Conservation (phyloP, 1,140 invertebrate genomes). For the Cyphomyrmex costatus region DNA sequence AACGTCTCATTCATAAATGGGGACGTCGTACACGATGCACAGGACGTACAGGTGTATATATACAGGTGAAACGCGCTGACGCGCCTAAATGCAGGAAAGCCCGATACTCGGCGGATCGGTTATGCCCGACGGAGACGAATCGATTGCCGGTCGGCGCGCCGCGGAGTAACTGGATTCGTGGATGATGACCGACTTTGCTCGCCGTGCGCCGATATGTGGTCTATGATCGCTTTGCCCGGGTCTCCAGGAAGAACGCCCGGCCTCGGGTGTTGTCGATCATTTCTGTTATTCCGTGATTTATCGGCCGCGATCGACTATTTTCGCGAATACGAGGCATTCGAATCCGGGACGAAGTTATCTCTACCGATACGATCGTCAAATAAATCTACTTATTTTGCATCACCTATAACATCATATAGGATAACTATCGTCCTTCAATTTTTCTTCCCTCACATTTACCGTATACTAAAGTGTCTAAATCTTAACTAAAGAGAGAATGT, state of each 20-base stretch:
- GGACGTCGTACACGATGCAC: neutral
- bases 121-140: conserved; percentile 83
- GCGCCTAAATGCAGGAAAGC: conserved; percentile 72
- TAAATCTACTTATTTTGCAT: neutral
- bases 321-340: conserved; percentile 1
- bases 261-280: conserved; percentile 57
- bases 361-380: conserved; percentile 4
- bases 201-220: conserved; percentile 58
- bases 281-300: conserved; percentile 69
- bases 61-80: conserved; percentile 66
- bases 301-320: conserved; percentile 47
- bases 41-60: conserved; percentile 48
- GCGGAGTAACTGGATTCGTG: conserved; percentile 79
- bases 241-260: conserved; percentile 69
- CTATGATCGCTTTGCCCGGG: conserved; percentile 70
- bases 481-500: neutral
- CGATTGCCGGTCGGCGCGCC: conserved; percentile 76
- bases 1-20: conserved; percentile 77
- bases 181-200: conserved; percentile 82
- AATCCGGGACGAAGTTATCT: conserved; percentile 16
- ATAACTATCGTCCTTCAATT: neutral
- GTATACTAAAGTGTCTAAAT: neutral
- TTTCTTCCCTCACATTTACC: neutral
- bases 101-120: conserved; percentile 80
- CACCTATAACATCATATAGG: neutral